Percentiles rank a stretch among this genome's conserved stretches.
phyloP scores from a whole-genome alignment of 2,113 vertebrate genomes.

The Colaptes auratus region DNA sequence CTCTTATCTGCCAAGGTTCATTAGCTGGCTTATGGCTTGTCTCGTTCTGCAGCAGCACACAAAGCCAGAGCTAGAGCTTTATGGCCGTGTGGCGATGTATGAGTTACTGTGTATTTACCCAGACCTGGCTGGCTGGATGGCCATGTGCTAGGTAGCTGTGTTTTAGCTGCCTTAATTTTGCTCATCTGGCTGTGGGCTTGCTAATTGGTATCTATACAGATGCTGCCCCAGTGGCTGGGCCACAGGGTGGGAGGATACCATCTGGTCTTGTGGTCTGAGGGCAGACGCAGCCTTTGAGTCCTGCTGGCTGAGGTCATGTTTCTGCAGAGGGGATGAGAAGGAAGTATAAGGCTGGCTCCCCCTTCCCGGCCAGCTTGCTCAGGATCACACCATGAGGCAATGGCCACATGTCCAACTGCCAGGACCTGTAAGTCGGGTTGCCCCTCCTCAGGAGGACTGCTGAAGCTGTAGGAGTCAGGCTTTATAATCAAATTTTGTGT shows the following conservation, averaged over 20 bases:
- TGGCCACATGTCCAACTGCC: rapidly evolving
- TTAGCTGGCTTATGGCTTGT: background rate
- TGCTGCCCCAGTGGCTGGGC: background rate
- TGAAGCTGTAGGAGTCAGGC: background rate
- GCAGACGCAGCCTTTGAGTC: background rate
- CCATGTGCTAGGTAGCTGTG: background rate
- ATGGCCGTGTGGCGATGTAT: rapidly evolving
- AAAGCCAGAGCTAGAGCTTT: background rate
- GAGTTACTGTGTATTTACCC: background rate
- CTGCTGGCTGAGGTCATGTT: background rate
- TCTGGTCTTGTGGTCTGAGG: background rate
- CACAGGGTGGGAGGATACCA: background rate
- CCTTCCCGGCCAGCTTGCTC: background rate
- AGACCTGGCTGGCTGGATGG: background rate
- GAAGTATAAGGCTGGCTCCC: background rate
- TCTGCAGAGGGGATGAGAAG: background rate
- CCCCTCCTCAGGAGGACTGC: background rate
- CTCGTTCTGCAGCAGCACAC: background rate
- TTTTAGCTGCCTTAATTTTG: background rate
- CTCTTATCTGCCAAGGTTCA: background rate
- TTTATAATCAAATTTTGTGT: background rate
- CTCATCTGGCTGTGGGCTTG: background rate
- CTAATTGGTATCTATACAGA: background rate
- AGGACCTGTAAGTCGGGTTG: background rate
- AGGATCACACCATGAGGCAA: background rate